phyloP scores from a whole-genome alignment of 2,797 vertebrate genomes.

The Rhodeus uyekii region DNA sequence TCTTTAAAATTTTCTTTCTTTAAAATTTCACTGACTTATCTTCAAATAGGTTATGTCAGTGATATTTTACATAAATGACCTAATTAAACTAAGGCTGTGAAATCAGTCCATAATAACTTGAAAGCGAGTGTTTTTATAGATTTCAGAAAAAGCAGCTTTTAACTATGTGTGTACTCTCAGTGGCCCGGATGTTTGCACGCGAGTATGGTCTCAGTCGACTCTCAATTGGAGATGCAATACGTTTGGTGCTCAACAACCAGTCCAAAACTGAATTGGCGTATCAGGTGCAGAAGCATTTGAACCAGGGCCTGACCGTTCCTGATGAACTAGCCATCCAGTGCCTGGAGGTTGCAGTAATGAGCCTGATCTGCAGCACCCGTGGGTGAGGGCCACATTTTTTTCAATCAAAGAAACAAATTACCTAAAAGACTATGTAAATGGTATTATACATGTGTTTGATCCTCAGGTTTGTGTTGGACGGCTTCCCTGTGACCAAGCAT shows the following conservation, averaged over 20 bases:
- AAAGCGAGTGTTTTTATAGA: neutral
- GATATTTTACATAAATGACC: neutral
- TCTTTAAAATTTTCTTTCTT: too few relatives aligned
- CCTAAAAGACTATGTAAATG: too few relatives aligned
- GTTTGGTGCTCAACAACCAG: constrained; percentile 74
- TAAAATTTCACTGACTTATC: too few relatives aligned
- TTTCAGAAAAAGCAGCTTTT: neutral
- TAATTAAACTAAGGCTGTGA: neutral
- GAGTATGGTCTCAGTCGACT: constrained; percentile 82
- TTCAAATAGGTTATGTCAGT: neutral
- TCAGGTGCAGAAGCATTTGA: constrained; percentile 78
- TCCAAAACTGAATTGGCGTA: constrained; percentile 78
- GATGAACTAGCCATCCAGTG: constrained; percentile 88
- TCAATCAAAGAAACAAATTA: constrained; percentile 13
- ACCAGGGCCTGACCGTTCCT: constrained; percentile 80
- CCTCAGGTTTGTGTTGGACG: constrained; percentile 89
- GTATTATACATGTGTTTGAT: constrained; percentile 41
- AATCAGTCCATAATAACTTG: neutral
- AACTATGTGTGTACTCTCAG: constrained; percentile 66
- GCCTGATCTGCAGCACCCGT: constrained; percentile 73
- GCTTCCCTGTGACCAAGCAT: constrained; percentile 85
- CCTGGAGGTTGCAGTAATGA: constrained; percentile 84
- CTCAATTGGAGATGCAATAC: constrained; percentile 83
- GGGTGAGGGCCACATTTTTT: constrained; percentile 76
- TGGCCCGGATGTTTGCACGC: constrained; percentile 81